Conservation (phyloP, 2,888 invertebrate species). For the Eurytoma californica region DNA sequence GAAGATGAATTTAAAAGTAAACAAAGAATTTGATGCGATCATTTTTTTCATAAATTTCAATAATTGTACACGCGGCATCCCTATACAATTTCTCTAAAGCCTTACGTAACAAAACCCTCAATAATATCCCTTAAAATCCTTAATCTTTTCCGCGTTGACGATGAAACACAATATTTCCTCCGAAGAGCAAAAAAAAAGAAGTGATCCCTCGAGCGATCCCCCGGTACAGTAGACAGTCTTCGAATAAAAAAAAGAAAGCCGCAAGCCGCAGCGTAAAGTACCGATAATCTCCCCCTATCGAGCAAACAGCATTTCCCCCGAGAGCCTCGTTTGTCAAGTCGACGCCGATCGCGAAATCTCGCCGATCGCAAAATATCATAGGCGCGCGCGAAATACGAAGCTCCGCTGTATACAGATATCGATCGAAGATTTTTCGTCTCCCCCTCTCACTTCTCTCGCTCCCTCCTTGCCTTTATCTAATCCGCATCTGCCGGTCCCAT, state of each 20-base stretch:
- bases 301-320: conserved; percentile 25
- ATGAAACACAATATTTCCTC: conserved; percentile 19
- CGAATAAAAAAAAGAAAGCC: not conserved
- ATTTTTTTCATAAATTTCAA: not conserved
- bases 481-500: no score
- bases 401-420: conserved; percentile 17
- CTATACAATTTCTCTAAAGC: no score
- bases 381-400: conserved; percentile 1
- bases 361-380: conserved; percentile 26
- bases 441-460: not conserved
- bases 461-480: not conserved
- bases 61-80: not conserved
- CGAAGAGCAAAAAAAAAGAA: not conserved
- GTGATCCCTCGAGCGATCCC: not conserved
- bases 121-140: no score
- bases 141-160: not conserved
- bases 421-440: conserved; percentile 25
- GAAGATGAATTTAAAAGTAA: not conserved
- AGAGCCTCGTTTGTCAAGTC: conserved; percentile 48
- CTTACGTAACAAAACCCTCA: conserved; percentile 2
- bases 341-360: conserved; percentile 35
- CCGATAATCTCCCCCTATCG: conserved; percentile 31
- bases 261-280: conserved; percentile 8
- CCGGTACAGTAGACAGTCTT: no score
- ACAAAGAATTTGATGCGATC: not conserved